Conservation (phyloP, 2,888 invertebrate genomes). For the Napeogenes inachia region DNA sequence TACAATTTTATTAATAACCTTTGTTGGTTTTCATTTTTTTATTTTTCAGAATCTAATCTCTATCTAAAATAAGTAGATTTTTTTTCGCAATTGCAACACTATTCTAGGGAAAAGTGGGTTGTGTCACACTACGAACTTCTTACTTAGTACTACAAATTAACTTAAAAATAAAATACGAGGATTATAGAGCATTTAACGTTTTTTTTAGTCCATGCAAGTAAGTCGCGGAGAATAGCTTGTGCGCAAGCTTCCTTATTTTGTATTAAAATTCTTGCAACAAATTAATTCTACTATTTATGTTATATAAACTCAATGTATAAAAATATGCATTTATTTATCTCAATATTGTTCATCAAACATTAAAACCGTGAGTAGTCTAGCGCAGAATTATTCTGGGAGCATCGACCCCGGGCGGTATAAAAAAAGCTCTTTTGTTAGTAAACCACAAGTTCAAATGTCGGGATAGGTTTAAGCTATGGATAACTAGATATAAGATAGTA, state of each 20-base stretch:
- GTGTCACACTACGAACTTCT: too few species aligned
- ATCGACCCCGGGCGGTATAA: conserved; percentile 35
- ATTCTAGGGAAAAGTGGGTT: too few species aligned
- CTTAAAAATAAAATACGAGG: too few species aligned
- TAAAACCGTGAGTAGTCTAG: conserved; percentile 20
- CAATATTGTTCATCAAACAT: conserved; percentile 10
- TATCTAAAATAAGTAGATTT: too few species aligned
- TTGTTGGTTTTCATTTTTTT: too few species aligned
- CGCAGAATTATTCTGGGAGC: conserved; percentile 37
- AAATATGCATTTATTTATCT: neutral
- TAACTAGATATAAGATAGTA: conserved; percentile 15
- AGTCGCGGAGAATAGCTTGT: too few species aligned
- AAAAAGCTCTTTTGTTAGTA: conserved; percentile 35
- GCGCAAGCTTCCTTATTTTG: too few species aligned
- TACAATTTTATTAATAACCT: neutral
- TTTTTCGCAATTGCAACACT: too few species aligned
- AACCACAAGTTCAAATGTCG: conserved; percentile 31
- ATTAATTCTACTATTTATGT: neutral
- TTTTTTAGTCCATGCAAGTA: too few species aligned
- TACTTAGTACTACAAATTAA: too few species aligned
- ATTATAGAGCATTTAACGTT: too few species aligned
- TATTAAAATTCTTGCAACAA: neutral
- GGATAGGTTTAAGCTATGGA: conserved; percentile 21
- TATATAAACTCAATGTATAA: neutral
- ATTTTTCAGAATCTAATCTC: too few species aligned